Conservation (phyloP, 2,113 vertebrate species). For the Dicaeum eximium region DNA sequence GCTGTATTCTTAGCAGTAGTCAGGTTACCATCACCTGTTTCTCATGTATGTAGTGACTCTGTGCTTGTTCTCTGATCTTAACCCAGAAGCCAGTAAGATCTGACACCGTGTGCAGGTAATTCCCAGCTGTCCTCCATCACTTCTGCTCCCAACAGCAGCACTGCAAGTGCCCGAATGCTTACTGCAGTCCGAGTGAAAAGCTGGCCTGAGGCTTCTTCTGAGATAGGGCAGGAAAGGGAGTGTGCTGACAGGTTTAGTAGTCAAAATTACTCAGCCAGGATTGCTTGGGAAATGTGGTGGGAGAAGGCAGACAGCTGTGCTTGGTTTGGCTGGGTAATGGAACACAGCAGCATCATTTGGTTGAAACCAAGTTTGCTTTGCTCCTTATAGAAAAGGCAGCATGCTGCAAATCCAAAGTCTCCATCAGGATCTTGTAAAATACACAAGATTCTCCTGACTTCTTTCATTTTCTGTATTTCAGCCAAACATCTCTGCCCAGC, state of each 20-base stretch:
- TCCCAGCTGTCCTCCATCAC: background rate
- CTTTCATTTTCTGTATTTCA: background rate
- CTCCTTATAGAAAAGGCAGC: background rate
- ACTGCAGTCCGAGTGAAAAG: background rate
- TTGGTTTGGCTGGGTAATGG: background rate
- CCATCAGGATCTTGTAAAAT: background rate
- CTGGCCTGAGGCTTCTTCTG: background rate
- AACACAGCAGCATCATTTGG: background rate
- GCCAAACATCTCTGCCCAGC: background rate
- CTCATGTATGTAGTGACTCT: background rate
- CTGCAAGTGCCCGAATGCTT: background rate
- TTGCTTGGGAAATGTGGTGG: background rate
- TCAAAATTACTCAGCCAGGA: background rate
- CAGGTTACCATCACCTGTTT: background rate
- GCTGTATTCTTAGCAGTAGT: background rate
- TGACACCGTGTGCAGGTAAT: background rate
- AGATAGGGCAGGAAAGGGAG: background rate
- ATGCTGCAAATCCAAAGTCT: background rate
- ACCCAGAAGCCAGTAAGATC: background rate
- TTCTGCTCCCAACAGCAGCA: background rate
- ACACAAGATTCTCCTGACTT: background rate
- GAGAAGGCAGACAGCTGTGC: background rate
- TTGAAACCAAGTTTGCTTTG: background rate
- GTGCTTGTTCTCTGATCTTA: background rate
- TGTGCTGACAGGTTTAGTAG: background rate